Evolutionary conservation across 1,140 invertebrate genomes (phyloP).

Genomic region (Microplitis mediator): DNA sequence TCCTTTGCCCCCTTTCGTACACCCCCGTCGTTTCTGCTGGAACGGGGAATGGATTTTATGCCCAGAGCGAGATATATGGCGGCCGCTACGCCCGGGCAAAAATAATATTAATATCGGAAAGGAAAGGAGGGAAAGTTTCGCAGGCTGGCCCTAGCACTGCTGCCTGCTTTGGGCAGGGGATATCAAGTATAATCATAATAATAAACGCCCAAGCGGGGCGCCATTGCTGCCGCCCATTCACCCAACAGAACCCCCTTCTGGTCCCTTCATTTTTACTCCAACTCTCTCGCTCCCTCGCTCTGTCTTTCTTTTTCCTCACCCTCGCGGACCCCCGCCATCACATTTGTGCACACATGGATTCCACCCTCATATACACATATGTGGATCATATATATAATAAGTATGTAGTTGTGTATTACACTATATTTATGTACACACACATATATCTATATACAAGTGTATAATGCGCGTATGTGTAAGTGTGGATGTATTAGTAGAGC

Average conservation of each 20-base stretch:
- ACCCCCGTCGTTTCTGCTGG: conserved; percentile 35
- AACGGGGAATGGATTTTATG: conserved; percentile 62
- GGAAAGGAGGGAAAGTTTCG: conserved; percentile 59
- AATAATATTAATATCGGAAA: conserved; percentile 64
- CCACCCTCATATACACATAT: conserved; percentile 1
- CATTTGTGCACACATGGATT: conserved; percentile 19
- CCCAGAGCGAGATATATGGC: conserved; percentile 62
- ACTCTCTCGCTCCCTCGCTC: neutral
- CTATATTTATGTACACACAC: conserved; percentile 8
- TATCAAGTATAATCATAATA: conserved; percentile 63
- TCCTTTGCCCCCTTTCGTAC: conserved; percentile 35
- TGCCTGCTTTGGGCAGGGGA: conserved; percentile 58
- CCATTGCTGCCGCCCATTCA: conserved; percentile 54
- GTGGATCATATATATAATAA: conserved; percentile 7
- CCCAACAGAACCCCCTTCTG: conserved; percentile 2
- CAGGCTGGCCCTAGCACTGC: conserved; percentile 43
- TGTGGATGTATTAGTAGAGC: neutral
- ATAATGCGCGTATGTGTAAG: neutral
- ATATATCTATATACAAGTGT: neutral
- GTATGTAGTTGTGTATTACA: conserved; percentile 13
- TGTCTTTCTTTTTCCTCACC: neutral
- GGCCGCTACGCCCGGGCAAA: conserved; percentile 62
- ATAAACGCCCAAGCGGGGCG: conserved; percentile 59
- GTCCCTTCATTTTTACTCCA: neutral
- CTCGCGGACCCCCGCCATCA: conserved; percentile 25